Base-by-base conservation (phyloP, 2,113 vertebrate genomes). In the Falcunculus frontatus region DNA sequence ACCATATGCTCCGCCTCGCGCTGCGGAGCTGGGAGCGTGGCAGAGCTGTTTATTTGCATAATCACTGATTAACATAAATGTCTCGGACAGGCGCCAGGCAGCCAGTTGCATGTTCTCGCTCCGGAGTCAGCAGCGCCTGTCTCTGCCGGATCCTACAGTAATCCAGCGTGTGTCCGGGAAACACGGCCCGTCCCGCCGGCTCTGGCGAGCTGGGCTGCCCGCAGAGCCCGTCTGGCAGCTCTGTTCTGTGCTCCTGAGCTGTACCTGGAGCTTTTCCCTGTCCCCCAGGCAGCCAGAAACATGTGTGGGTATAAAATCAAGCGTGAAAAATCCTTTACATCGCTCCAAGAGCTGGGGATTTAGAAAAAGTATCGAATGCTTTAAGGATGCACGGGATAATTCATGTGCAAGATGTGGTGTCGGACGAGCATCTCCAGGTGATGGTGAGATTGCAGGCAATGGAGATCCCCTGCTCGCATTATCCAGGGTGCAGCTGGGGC, bases 371-470 rank as follows among this genome's bases (percentile, higher is more conserved):
- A 30, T 17, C 1, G 6, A 7, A 9, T 4, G 46, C 25, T 30
- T 41, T 32, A 56, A 46, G 57, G 33, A 18, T 47, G 39, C 44
- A 29, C 13, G 11, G 83, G 70, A 8, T 63, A 37, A 50, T 26
- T 62, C 22, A 2, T 2, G 37, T 44, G 83, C 27, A 11, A 7
- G 14, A 14, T 1, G 2, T 1, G 57, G 21, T 1, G 0, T 5
- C 5, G 26, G 4, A 6, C 0, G 26, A 72, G 65, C 59, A 42
- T 37, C 63, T n/a, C 50, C 0, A 0, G 76, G 26, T 0, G 12
- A 42, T 1, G 18, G n/a, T 0, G 4, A 84, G 50, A 32, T n/a
- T 0, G 0, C 65, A 80, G 59, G 59, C 33, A 11, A 2, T 0
- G 3, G 65, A n/a, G 23, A 77, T 26, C 10, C 37, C 21, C 41